phyloP scores from a whole-genome alignment of 2,113 vertebrate species.

The Gasterosteus aculeatus region DNA sequence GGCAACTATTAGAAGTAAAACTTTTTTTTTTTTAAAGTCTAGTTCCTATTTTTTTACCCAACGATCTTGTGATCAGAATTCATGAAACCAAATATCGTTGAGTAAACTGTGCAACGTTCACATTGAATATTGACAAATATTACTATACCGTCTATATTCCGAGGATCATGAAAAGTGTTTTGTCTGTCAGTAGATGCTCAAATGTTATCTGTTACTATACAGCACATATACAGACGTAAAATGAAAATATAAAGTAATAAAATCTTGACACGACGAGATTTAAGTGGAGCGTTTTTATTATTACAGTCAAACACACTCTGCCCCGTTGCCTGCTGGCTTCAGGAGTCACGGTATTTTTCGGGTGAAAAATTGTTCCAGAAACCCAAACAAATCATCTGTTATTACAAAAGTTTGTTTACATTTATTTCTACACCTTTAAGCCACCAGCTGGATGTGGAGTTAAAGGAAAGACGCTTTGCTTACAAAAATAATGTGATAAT shows the following conservation, averaged over 20 bases:
- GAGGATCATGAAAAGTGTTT: no score
- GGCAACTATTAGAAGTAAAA: no score
- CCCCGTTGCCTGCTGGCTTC: neutral
- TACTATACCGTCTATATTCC: neutral
- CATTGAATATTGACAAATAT: neutral
- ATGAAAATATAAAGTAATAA: no score
- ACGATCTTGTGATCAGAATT: no score
- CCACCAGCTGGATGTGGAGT: neutral
- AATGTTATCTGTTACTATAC: no score
- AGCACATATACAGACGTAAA: no score
- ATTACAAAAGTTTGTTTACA: neutral
- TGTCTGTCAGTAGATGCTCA: no score
- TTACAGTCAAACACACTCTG: neutral
- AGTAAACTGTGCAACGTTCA: neutral
- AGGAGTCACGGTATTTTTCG: neutral
- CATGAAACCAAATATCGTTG: neutral
- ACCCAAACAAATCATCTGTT: neutral
- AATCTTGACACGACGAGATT: neutral
- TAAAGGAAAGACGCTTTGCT: neutral
- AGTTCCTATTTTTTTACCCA: no score
- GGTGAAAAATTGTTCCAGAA: neutral
- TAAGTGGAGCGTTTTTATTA: constrained; percentile 2
- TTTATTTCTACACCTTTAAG: neutral
- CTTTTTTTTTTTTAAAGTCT: no score
- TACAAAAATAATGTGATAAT: neutral